Base-by-base conservation (phyloP, 2,888 invertebrate species). In the Andrena bucephala region DNA sequence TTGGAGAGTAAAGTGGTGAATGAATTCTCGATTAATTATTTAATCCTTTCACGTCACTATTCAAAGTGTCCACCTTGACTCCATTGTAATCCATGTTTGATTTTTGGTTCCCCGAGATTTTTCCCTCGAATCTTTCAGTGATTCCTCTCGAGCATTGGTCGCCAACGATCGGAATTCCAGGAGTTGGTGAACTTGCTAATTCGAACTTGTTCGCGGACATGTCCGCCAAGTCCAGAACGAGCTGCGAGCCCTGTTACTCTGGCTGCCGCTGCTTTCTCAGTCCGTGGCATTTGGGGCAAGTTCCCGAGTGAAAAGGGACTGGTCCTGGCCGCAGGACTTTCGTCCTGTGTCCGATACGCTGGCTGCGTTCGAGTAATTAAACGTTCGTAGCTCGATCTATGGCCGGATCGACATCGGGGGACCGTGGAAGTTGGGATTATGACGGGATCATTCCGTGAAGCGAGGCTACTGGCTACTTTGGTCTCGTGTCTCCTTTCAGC, bases 131-230 rank as follows among this genome's bases (percentile, higher is more conserved):
- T 27, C 57, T 57, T 52, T 2, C 52, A 20, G 52, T 8, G 20
- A n/a, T 52, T n/a, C 27, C 24, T 4, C 57, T 10, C 27, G n/a
- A 36, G 24, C 27, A 10, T 2, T 13, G 27, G 36, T 36, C 62
- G 69, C 10, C 48, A 48, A 3, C 74, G 68, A 89, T 89, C 87
- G 90, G 88, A 88, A 91, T 91, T 90, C 90, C 87, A 85, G 81
- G 90, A 91, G 88, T 91, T 90, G 85, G 82, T 82, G 89, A 91
- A 89, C 89, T 91, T 88, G 90, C 90, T 91, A 90, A 91, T 91
- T 89, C 87, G 87, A 91, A 91, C 88, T 91, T 91, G 91, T 90
- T 87, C 86, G 75, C 87, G 87, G 76, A 82, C 85, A 87, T 83
- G 87, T 87, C 81, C 79, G 83, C 83, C 75, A 85, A 87, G 87